phyloP scores from a whole-genome alignment of 1,140 invertebrate species.

The Stenopsyche tienmushanensis region DNA sequence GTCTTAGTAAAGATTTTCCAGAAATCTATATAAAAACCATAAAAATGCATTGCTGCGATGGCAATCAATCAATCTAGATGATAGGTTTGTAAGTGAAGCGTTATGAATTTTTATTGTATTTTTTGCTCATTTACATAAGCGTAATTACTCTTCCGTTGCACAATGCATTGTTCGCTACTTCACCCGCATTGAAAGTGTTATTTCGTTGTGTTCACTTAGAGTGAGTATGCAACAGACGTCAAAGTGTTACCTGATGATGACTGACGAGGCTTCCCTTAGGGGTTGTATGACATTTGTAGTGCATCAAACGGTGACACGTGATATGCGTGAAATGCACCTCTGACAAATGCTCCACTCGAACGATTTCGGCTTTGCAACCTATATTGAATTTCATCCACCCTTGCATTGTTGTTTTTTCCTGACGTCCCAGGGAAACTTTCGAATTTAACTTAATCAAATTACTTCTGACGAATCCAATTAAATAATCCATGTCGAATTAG shows the following conservation, averaged over 20 bases:
- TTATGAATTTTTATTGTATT: no score
- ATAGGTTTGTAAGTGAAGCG: no score
- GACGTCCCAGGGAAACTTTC: background rate
- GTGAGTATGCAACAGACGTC: background rate
- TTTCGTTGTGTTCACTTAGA: no score
- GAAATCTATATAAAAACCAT: no score
- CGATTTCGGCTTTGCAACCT: constrained; percentile 17
- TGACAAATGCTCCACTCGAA: no score
- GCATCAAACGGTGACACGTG: constrained; percentile 36
- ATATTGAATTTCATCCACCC: constrained; percentile 39
- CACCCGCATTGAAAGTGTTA: no score
- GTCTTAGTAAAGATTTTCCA: no score
- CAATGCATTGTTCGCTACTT: no score
- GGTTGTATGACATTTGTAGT: constrained; percentile 23
- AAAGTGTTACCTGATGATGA: constrained; percentile 11
- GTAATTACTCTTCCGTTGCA: no score
- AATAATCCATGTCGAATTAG: background rate
- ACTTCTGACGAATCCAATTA: background rate
- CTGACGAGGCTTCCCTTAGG: constrained; percentile 33
- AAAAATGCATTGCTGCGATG: no score
- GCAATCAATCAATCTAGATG: no score
- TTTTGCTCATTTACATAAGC: no score
- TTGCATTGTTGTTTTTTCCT: background rate
- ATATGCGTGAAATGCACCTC: constrained; percentile 41
- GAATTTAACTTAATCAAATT: background rate